Evolutionary conservation across 2,113 vertebrate species (phyloP).

Genomic region (Protobothrops flavoviridis): DNA sequence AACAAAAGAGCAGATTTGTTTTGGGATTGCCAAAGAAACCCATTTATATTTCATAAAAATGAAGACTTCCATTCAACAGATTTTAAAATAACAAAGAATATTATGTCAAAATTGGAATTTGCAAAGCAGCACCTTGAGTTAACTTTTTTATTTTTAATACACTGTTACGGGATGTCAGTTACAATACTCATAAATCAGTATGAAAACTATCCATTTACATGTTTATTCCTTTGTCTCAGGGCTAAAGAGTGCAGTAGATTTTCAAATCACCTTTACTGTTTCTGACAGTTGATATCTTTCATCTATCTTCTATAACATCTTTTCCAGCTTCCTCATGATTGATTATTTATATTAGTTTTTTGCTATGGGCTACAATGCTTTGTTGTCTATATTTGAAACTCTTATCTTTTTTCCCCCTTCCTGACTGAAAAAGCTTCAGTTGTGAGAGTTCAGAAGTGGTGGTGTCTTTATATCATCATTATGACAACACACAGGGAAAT

Average conservation of each 20-base stretch:
- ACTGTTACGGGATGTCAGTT: neutral
- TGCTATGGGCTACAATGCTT: neutral
- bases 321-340: neutral
- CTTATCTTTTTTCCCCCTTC: neutral
- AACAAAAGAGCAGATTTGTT: conserved; percentile 28
- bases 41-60: conserved; percentile 18
- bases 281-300: conserved; percentile 20
- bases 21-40: conserved; percentile 29
- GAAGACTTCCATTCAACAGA: neutral
- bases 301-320: neutral
- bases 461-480: neutral
- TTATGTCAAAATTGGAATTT: neutral
- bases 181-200: conserved; percentile 22
- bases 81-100: conserved; percentile 30
- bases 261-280: conserved; percentile 11
- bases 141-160: neutral
- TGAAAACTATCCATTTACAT: conserved; percentile 13
- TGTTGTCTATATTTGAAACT: conserved; percentile 14
- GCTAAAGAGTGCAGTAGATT: conserved; percentile 16
- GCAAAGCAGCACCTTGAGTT: neutral
- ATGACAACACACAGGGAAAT: neutral
- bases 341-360: conserved; percentile 17
- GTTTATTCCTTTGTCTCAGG: conserved; percentile 27
- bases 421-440: neutral
- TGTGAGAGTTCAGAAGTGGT: neutral